Base-by-base conservation (phyloP, 1,140 invertebrate species). In the Saccostrea echinata region DNA sequence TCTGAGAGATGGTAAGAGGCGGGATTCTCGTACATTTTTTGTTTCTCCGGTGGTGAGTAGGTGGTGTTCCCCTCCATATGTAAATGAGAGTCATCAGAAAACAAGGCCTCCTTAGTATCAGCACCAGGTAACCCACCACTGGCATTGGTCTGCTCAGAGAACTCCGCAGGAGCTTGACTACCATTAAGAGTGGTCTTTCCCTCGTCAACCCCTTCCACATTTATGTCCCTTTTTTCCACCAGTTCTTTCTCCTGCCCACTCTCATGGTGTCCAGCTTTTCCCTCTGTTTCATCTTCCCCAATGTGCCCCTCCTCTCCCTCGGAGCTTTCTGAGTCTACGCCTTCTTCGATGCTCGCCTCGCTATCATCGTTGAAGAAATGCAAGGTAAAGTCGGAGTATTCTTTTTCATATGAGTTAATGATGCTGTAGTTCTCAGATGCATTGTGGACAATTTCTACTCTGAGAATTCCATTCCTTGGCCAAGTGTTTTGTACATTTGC, bases 391-490 rank as follows among this genome's bases (percentile, higher is more conserved):
- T 92, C 92, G 13, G 92, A 91, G 81, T 94, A 94, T 91, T 95
- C 94, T 91, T 95, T 95, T 81, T 94, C 92, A 86, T 95, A 95
- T 0, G 94, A 95, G 83, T 95, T 92, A 33, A 93, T 87, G 30
- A 95, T 91, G 27, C 90, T 93, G 88, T 95, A 95, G 87, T 94
- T 93, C 51, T 93, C 93, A 24, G 94, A 94, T 21, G 94, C 93
- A 91, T 98, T 97, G 90, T 96, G 96, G 81, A 99, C 96, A 92
- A 99, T 98, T 96, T 99, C 98, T n/a, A 99, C 98, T 92, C 98
- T 95, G 3, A 99, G 95, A 90, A 99, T 98, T 18, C 99, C 99
- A 95, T 99, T 97, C 87, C 97, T 96, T 1, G 98, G 98, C 99
- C 99, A 99, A 27, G 97, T 96, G 90, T 97, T 96, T 94, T 97